phyloP scores from a whole-genome alignment of 2,113 vertebrate species.

The Perca fluviatilis region DNA sequence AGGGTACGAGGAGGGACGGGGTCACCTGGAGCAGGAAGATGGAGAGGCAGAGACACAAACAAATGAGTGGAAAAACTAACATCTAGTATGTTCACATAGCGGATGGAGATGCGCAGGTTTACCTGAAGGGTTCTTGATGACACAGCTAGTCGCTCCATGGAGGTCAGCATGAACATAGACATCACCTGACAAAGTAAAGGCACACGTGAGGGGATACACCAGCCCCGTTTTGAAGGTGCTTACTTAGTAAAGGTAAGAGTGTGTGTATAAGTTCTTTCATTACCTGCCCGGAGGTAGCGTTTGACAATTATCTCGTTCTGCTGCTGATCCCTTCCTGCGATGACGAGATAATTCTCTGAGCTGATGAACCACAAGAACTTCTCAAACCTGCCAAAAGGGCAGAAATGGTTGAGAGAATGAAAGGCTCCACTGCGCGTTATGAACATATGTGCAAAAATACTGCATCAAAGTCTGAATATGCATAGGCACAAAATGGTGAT shows the following conservation, averaged over 20 bases:
- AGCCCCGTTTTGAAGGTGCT: neutral
- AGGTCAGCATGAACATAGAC: constrained; percentile 97
- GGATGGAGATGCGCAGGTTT: constrained; percentile 21
- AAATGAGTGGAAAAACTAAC: neutral
- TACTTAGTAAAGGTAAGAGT: neutral
- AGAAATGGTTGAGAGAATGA: neutral
- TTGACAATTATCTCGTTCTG: constrained; percentile 99
- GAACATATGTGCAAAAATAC: neutral
- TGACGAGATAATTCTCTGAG: constrained; percentile 97
- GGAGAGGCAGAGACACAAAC: neutral
- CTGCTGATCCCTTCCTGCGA: constrained; percentile 97
- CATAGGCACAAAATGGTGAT: neutral
- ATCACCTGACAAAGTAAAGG: constrained; percentile 86
- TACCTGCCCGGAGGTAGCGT: constrained; percentile 92
- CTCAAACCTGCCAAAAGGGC: constrained; percentile 91
- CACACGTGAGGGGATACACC: neutral
- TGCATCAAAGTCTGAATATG: neutral
- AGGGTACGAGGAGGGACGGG: constrained; percentile 92
- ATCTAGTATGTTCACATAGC: neutral
- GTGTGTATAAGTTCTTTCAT: neutral
- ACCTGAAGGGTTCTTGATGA: constrained; percentile 97
- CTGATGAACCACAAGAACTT: constrained; percentile 99
- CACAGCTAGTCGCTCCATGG: constrained; percentile 97
- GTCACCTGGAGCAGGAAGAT: constrained; percentile 81
- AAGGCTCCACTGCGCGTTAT: neutral